Conservation (phyloP, 2,113 vertebrate species). For the Sardina pilchardus region DNA sequence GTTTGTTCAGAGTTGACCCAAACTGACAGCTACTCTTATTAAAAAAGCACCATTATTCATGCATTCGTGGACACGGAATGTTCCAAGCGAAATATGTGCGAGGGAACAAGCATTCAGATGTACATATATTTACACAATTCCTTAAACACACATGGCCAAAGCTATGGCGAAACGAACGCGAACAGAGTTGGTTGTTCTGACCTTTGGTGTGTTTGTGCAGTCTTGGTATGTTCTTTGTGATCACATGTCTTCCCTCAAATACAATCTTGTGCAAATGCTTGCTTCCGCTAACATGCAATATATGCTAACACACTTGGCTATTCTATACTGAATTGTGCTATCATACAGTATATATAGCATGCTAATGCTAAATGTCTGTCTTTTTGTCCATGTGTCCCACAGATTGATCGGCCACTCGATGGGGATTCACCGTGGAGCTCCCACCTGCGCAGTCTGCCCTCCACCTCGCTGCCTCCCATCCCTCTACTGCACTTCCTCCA, state of each 20-base stretch:
- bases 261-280: background rate
- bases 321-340: background rate
- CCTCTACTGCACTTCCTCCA: slow-evolving; percentile 74
- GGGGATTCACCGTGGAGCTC: slow-evolving; percentile 91
- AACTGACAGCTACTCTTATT: background rate
- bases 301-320: background rate
- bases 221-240: background rate
- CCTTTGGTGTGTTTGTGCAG: background rate
- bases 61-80: background rate
- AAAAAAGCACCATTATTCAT: background rate
- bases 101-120: background rate
- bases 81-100: background rate
- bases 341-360: background rate
- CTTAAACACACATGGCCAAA: background rate
- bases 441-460: slow-evolving; percentile 78
- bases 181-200: background rate
- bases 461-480: slow-evolving; percentile 68
- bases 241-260: background rate
- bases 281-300: no score
- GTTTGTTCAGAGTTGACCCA: background rate
- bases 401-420: slow-evolving; percentile 94
- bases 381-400: slow-evolving; percentile 33
- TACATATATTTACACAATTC: background rate
- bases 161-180: background rate
- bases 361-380: background rate